Evolutionary conservation across 2,113 vertebrate species (phyloP), one percentile per base, ranked within the genome.

Genomic region (Emberiza fucata): DNA sequence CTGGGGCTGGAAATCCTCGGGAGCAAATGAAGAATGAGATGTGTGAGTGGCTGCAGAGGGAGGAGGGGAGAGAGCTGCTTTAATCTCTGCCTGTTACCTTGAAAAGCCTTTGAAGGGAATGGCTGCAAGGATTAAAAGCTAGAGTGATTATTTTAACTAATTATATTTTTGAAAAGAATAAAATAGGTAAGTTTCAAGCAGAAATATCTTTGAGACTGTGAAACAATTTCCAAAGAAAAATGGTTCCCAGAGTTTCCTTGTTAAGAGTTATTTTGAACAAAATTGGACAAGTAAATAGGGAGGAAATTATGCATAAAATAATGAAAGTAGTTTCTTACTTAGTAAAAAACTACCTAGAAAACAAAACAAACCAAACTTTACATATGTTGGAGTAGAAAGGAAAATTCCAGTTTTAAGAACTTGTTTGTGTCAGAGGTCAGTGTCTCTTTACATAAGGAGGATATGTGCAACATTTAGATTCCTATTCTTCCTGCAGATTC

Each of bases 111-210:
- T 8, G 77, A 95, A 68, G 11, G n/a, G 75, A 80, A 57, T 54
- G 22, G 16, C 50, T 88, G 45, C 59, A 73, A 73, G 81, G 56
- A 94, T 95, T 95, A 75, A 76, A 80, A 87, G 65, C 54, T 77
- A 86, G 91, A 73, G 39, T 82, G 87, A 95, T 95, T 90, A 83
- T 88, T 91, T 80, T 56, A 85, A 80, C 59, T 80, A 82, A 54
- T 28, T 35, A 9, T 1, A 1, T 13, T 76, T 95, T 79, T 70
- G 28, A 53, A 73, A 53, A 54, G 22, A 94, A 10, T 37, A 77
- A 31, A 15, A 51, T 31, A 35, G 47, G 4, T 77, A 44, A 83
- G 31, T 88, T 94, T 59, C 75, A 83, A 93, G 64, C 42, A 81
- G 64, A 56, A 93, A 44, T 60, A 24, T 56, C 64, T 44, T 2